Evolutionary conservation across 1,140 invertebrate species (phyloP).

Genomic region (Nomia melanderi): DNA sequence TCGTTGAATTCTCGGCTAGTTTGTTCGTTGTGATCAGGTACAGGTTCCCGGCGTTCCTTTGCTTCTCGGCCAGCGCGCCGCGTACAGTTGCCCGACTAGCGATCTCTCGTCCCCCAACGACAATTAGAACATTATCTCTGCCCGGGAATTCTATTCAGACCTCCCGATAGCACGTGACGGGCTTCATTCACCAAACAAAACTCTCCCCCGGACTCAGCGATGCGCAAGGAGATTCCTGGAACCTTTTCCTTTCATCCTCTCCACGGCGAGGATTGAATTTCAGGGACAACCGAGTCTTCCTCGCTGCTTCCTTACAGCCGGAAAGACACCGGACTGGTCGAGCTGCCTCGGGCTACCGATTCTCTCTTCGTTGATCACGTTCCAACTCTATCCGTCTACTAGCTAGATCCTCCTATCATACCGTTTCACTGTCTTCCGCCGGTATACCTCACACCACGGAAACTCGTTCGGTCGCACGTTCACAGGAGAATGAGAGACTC

Average conservation of each 20-base stretch:
- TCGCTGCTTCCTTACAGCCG: background rate
- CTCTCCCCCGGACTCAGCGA: slow-evolving; percentile 14
- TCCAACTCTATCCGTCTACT: background rate
- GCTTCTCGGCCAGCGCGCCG: background rate
- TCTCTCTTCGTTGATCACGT: background rate
- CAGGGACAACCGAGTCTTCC: slow-evolving; percentile 43
- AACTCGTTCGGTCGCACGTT: background rate
- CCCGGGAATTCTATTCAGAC: slow-evolving; percentile 37
- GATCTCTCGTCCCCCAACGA: background rate
- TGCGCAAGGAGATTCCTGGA: slow-evolving; percentile 24
- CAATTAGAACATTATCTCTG: slow-evolving; percentile 40
- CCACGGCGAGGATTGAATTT: slow-evolving; percentile 58
- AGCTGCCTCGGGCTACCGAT: too few relatives aligned
- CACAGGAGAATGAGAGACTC: too few relatives aligned
- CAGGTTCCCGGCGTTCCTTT: slow-evolving; percentile 35
- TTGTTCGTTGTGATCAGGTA: slow-evolving; percentile 67
- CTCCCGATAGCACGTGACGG: slow-evolving; percentile 25
- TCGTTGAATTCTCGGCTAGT: slow-evolving; percentile 38
- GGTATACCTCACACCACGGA: background rate
- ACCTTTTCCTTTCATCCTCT: slow-evolving; percentile 39
- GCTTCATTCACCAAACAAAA: slow-evolving; percentile 34
- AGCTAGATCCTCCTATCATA: background rate
- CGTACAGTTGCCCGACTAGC: background rate
- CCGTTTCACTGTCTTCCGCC: background rate
- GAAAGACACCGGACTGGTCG: slow-evolving; percentile 4